Evolutionary conservation across 2,888 invertebrate genomes (phyloP), one percentile per base, ranked within the genome.

Genomic region (Catocala sponsa): DNA sequence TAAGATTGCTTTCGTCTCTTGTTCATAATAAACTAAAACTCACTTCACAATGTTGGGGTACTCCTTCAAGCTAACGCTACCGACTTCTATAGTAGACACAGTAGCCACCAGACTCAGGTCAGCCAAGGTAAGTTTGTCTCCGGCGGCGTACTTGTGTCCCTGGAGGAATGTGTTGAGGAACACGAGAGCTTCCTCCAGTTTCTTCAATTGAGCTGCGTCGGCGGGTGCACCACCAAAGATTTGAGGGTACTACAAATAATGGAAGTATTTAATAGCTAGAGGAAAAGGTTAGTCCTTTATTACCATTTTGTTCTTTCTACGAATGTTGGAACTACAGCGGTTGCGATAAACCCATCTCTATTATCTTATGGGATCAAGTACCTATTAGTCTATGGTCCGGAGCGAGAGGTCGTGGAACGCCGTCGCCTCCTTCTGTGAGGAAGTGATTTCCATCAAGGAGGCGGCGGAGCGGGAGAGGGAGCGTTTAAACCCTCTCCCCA

Each of bases 61-160:
- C 43, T 95, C 94, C 63, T 94, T 89, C 9, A 97, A 66, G 74
- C 96, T 96, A 74, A 96, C 95, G 0, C 89, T 91, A 38, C 94
- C 86, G 55, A 95, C 96, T 71, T 96, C 97, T 38, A 95, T 95
- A 9, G 96, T 96, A 0, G 97, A 95, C 0, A 97, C 94, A 0
- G 95, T 95, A 0, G 96, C 95, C 10, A 96, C 95, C 7, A 97
- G 84, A 7, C 95, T 85, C 48, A 97, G 89, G 87, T 98, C 98
- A 7, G 98, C 98, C 10, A 98, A 82, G 2, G 97, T 97, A 59
- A 97, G 85, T 12, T 94, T 87, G 32, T 95, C 91, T 2, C 97
- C 97, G 0, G 96, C 97, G 2, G 94, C 95, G 84, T 95, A 98
- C 54, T 95, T 89, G 54, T 95, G 90, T 1, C 95, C 95, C 46